Evolutionary conservation across 1,140 invertebrate genomes (phyloP), one percentile per base, ranked within the genome.

Genomic region (Ceratoteleas bidentatus): DNA sequence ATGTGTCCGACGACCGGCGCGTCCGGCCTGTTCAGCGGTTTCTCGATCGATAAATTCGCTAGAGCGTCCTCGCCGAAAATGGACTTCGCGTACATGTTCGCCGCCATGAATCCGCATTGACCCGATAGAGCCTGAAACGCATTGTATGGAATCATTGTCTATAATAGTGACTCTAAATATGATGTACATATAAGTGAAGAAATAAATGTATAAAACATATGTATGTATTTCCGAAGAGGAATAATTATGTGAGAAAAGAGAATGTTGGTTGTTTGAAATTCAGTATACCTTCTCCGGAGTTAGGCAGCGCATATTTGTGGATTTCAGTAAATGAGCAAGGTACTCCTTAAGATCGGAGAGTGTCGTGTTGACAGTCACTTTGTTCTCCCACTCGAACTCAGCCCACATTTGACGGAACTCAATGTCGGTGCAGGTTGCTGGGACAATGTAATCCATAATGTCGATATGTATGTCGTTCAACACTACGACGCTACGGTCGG

Each of bases 1-100:
- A 99, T 99, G 89, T 99, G 98, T 6, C 99, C 99, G 15, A 96
- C 96, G 9, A 99, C 98, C 43, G 97, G 94, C 15, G 96, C 95
- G 84, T 96, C 95, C 5, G 96, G 94, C 87, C 97, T 96, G 87
- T 97, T 95, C 36, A 97, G 93, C 10, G 98, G 96, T 86, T 98
- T 99, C 91, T 99, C 99, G 85, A 99, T 98, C 86, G 97, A 99
- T 80, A 99, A 94, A 94, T 99, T 99, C 53, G 98, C 99, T 69
- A 99, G 92, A 2, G 98, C 98, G 92, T 99, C 98, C 92, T 99
- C 99, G 3, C 99, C 99, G 92, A 99, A 99, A 87, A 99, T 99
- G 2, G 98, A 99, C 87, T 98, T 96, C 40, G 99, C 98, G 92
- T 99, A 99, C 93, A 99, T 95, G 88, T 99, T 99, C 38, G 98